phyloP scores from a whole-genome alignment of 23 tunicate genomes.

The Ascidia mentula region DNA sequence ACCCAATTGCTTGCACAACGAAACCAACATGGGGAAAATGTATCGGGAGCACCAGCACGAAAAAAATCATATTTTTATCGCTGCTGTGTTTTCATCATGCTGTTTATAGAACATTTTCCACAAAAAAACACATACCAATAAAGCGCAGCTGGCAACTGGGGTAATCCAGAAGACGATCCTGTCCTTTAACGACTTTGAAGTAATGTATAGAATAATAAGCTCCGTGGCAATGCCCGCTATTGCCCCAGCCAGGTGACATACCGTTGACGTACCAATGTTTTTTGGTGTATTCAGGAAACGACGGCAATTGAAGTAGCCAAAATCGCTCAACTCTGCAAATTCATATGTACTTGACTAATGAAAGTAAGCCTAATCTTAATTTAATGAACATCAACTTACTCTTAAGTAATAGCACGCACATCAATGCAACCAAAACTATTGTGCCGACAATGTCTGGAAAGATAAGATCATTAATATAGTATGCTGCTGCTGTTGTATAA shows the following conservation, averaged over 20 bases:
- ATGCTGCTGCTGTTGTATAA: too few species aligned
- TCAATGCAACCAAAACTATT: too few species aligned
- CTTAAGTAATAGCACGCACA: too few species aligned
- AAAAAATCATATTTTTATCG: too few species aligned
- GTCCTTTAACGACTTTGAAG: constrained; percentile 63
- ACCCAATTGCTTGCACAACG: too few species aligned
- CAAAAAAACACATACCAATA: constrained; percentile 69
- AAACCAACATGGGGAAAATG: too few species aligned
- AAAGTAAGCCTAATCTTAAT: too few species aligned
- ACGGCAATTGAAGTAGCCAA: constrained; percentile 78
- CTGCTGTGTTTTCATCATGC: not conserved
- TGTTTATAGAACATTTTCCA: constrained; percentile 74
- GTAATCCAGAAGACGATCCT: constrained; percentile 57
- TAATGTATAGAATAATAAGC: constrained; percentile 62
- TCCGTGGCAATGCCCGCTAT: constrained; percentile 83
- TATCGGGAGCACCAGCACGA: too few species aligned
- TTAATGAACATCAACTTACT: too few species aligned
- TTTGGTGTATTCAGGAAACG: constrained; percentile 48
- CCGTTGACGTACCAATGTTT: constrained; percentile 56
- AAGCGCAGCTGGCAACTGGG: constrained; percentile 48
- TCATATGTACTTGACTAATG: too few species aligned
- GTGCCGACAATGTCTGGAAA: too few species aligned
- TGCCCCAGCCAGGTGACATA: constrained; percentile 92
- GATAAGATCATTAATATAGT: not conserved
- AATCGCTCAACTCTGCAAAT: constrained; percentile 70